Conservation (phyloP, 2,113 vertebrate genomes). For the Hucho hucho region DNA sequence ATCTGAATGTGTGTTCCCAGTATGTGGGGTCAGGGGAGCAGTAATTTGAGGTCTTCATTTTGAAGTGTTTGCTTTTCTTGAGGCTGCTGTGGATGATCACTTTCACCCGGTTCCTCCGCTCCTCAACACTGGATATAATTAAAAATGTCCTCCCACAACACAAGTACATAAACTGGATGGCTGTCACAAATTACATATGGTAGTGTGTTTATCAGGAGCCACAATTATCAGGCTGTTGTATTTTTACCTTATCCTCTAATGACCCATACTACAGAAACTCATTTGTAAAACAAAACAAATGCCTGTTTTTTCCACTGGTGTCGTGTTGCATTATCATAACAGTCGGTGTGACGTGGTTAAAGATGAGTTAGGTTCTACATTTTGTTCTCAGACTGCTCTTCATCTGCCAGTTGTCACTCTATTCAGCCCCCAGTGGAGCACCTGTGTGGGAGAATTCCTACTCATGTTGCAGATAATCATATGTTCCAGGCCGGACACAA, state of each 20-base stretch:
- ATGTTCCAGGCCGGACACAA: neutral
- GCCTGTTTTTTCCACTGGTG: neutral
- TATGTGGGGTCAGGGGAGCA: slow-evolving; percentile 45
- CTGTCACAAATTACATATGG: neutral
- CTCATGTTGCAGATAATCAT: slow-evolving; percentile 32
- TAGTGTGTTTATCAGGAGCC: neutral
- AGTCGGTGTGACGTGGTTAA: neutral
- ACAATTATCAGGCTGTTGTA: neutral
- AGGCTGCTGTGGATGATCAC: slow-evolving; percentile 57
- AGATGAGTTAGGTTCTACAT: neutral
- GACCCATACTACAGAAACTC: neutral
- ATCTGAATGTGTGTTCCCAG: slow-evolving; percentile 49
- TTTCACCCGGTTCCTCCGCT: slow-evolving; percentile 29
- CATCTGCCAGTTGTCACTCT: neutral
- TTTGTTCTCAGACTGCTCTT: neutral
- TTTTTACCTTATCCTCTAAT: neutral
- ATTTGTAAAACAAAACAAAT: neutral
- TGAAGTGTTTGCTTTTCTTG: slow-evolving; percentile 73
- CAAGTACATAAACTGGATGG: slow-evolving; percentile 1
- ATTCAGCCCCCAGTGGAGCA: too few relatives aligned
- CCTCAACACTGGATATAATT: slow-evolving; percentile 35
- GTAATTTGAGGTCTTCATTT: slow-evolving; percentile 76
- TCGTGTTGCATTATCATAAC: neutral
- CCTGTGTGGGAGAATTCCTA: slow-evolving; percentile 1
- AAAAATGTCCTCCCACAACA: slow-evolving; percentile 40